These are phyloP conservation scores for Hanleya hanleyi DNA, from an alignment of 2,888 invertebrate genomes.

Conservation along the genomic window DNA sequence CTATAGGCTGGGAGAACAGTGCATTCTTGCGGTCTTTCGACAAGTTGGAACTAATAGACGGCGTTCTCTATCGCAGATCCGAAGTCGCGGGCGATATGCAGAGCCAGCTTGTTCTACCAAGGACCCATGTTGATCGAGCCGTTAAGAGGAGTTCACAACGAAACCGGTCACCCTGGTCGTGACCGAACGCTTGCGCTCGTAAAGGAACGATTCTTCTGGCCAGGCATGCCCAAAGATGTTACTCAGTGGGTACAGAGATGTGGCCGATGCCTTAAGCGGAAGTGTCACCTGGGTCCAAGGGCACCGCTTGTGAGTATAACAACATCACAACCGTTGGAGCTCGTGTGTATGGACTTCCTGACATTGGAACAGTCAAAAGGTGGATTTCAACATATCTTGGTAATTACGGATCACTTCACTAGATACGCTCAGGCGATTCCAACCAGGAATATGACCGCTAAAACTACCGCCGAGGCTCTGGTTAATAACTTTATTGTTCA, in stretches of 20 bases:
- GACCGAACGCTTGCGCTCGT: constrained; percentile 11
- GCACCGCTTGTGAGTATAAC: neutral
- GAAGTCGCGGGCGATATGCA: neutral
- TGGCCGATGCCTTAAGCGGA: constrained; percentile 10
- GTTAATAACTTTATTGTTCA: constrained; percentile 4
- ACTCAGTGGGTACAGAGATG: constrained; percentile 22
- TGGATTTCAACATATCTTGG: neutral
- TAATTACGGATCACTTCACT: neutral
- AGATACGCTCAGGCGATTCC: constrained; percentile 8
- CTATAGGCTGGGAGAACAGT: too few relatives aligned
- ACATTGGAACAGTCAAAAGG: constrained; percentile 14
- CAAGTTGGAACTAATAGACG: neutral
- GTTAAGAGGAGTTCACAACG: too few relatives aligned
- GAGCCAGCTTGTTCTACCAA: too few relatives aligned
- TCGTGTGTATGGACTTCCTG: constrained; percentile 21
- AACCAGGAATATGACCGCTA: neutral
- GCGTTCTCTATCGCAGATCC: neutral
- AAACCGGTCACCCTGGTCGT: too few relatives aligned
- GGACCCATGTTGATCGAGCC: too few relatives aligned
- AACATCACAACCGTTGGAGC: neutral
- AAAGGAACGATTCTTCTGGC: too few relatives aligned
- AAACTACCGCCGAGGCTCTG: neutral
- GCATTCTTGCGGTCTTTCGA: neutral
- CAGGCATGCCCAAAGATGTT: constrained; percentile 13
- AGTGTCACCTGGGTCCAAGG: neutral